Base-by-base conservation (phyloP, 2,797 vertebrate species). In the Pipistrellus pipistrellus region DNA sequence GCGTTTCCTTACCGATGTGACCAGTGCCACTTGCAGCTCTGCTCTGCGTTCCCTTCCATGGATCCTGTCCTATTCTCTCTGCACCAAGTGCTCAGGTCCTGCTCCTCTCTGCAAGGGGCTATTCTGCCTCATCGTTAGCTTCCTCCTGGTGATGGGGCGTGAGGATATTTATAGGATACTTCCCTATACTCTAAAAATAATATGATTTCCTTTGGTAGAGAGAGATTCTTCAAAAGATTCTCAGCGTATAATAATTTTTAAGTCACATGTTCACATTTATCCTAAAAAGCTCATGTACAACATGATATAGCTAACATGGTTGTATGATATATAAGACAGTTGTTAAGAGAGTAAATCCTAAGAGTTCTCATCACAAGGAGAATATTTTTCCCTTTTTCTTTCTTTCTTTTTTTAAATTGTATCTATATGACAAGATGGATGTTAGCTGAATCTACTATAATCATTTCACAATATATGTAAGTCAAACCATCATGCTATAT, bases 241-340 rank as follows among this genome's bases (percentile, higher is more conserved):
- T 88, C 44, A 88, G 51, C 53, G 77, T 55, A 55, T n/a, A 84
- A 44, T 91, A 78, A 64, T 55, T 85, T 77, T 35, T 64, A 77
- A 41, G 51, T 4, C 30, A 57, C 53, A 72, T 0, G 18, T 72
- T 80, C 51, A 75, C 2, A 71, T 55, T 87, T 76, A 57, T 66
- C 11, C 21, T 53, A 17, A 57, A 84, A 92, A 69, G n/a, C 25
- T 85, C 46, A 82, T 82, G 44, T 32, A 48, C 30, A 66, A 23
- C 59, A 48, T 46, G 59, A 15, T 66, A 48, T 48, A 66, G 30
- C 59, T 32, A 66, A 66, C 12, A 17, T 13, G 44, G 30, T 1
- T 17, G 30, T 25, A 66, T 44, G 41, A 32, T 35, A 38, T 57
- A 32, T 7, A 83, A 14, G 80, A 83, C 83, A 83, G 80, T 32